Base-by-base conservation (phyloP, 1,140 invertebrate genomes). In the Elymnias hypermnestra region DNA sequence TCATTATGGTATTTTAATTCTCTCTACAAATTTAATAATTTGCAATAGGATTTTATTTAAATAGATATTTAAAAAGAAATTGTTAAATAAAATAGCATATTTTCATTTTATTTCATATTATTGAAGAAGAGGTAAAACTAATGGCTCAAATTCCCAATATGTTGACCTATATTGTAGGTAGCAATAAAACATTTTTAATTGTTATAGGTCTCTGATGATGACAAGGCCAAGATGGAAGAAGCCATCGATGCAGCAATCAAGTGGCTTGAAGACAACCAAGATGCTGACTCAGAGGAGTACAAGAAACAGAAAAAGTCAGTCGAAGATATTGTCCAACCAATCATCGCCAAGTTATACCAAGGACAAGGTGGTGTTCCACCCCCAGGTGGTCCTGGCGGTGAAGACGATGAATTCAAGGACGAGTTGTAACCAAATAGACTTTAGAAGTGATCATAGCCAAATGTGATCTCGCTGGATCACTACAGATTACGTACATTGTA, bases 261-360 rank as follows among this genome's bases (percentile, higher is more conserved):
- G 74, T 99, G 98, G 98, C 87, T 99, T 23, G 98, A 99, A 85
- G 92, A 95, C 52, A 98, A 99, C 84, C 92, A 94, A 58, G 97
- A 99, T 55, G 94, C 95, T 3, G 97, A 99, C 31, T 89, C 94
- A 0, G 96, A 98, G 68, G 96, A 98, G 38, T 96, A 96, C 87
- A 97, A 98, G 76, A 94, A 95, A 74, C 95, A 99, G 73, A 99
- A 99, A 92, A 99, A 99, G 77, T 94, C 97, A 71, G 85, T 99
- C 5, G 97, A 98, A 82, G 94, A 96, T 62, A 92, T 98, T 43
- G 96, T 98, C 3, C 96, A 99, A 73, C 98, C 98, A 5, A 99
- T 99, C 71, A 98, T 99, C 70, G 93, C 96, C 10, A 99, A 99
- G 88, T 87, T 99, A 35, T 99, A 99, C 86, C 95, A 97, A 75